Base-by-base conservation (phyloP, 2,888 invertebrate genomes). In the Chaetogeoica ovagalla region DNA sequence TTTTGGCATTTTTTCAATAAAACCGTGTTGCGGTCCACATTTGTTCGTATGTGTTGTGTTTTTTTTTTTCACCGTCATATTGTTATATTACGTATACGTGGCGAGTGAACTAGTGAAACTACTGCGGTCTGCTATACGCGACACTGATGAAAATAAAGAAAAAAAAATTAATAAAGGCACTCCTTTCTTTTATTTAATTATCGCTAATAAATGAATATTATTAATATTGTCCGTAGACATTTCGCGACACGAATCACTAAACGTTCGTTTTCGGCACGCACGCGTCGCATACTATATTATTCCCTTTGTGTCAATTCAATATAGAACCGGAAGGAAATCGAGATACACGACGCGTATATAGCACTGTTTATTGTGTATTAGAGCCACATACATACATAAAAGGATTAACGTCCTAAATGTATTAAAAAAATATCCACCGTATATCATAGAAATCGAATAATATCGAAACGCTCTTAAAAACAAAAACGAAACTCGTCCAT, bases 191-290 rank as follows among this genome's bases (percentile, higher is more conserved):
- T 55, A n/a, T 65, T 17, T 63, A 55, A 60, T 77, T 52, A 69
- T 63, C n/a, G n/a, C n/a, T n/a, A n/a, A n/a, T n/a, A n/a, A n/a
- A n/a, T n/a, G n/a, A n/a, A n/a, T n/a, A n/a, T n/a, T n/a, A 73
- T 62, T 43, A 48, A 21, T 30, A n/a, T 37, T 70, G 13, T 13
- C 19, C 23, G 59, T 69, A 60, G 60, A 48, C 52, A 30, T 60
- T 48, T 69, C 60, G 37, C 60, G 69, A 77, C 76, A 77, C 60
- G 52, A 77, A 77, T 77, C 76, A 62, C 69, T 69, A 52, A 69
- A 68, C 37, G 17, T 37, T 59, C 39, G 15, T 30, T 48, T 62
- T 30, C 5, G 52, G 21, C n/a, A 19, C 48, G 52, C 74, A 11
- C 19, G 30, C 1, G 9, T 8, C 13, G 30, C 1, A 7, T 17